Evolutionary conservation across 2,888 invertebrate species (phyloP), one percentile per base, ranked within the genome.

Genomic region (Nycteola revayana): DNA sequence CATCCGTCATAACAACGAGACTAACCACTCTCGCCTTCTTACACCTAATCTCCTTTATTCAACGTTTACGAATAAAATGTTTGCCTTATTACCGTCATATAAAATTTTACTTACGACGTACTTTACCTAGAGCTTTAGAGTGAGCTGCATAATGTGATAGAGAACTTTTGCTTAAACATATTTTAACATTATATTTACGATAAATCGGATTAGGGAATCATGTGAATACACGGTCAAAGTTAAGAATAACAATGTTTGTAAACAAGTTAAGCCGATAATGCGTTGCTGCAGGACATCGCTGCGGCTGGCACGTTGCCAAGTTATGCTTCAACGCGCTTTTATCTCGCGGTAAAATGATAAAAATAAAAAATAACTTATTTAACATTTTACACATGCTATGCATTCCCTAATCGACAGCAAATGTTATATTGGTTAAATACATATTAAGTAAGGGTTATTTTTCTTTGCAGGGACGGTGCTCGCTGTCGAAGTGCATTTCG

Each of bases 401-500:
- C 56, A 51, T 66, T 64, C 52, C 53, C 49, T 47, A 58, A 50
- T 45, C 39, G 41, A 60, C 47, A 53, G 56, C 47, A 56, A 56
- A 56, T 44, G 41, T 49, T 60, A 65, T 56, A 72, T 62, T 60
- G 2, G 9, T 45, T 35, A 52, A 41, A n/a, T n/a, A n/a, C n/a
- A n/a, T n/a, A n/a, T n/a, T n/a, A n/a, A n/a, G n/a, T n/a, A n/a
- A n/a, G n/a, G 54, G 50, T 54, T 55, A 64, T 61, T 52, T 65
- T 74, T 75, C 56, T 66, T 91, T 90, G 14, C 92, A 95, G 95
- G 92, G 70, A 90, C 90, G 64, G 91, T 90, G 67, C 81, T 90
- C 56, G 91, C 93, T 57, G 95, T 96, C 59, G 96, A 96, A 90
- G 96, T 96, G 64, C 96, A 96, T 79, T 96, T 96, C 78, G 96